phyloP scores from a whole-genome alignment of 2,797 vertebrate genomes.

The Lepidocolaptes lacrymiger region DNA sequence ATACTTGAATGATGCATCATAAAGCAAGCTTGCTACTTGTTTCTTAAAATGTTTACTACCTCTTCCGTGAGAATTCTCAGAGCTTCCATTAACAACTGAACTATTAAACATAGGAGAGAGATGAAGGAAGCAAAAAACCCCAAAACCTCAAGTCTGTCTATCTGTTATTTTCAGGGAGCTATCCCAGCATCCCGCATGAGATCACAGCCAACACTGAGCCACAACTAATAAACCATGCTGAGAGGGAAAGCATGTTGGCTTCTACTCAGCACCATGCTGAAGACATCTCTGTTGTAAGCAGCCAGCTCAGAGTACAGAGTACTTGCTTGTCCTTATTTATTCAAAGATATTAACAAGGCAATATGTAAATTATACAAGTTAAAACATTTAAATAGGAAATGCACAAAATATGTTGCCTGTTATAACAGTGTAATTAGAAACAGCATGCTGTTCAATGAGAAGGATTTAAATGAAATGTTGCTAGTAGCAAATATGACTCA shows the following conservation, averaged over 20 bases:
- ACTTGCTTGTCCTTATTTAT: neutral
- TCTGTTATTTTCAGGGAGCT: slow-evolving; percentile 6
- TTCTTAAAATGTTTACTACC: neutral
- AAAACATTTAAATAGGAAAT: neutral
- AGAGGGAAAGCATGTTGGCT: slow-evolving; percentile 6
- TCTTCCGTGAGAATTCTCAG: neutral
- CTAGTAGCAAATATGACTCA: neutral
- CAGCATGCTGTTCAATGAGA: neutral
- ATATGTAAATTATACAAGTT: neutral
- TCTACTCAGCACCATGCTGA: neutral
- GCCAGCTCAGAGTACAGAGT: neutral
- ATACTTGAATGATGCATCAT: neutral
- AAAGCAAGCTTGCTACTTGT: neutral
- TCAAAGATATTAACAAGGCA: neutral
- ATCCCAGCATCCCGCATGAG: neutral
- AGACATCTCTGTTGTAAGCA: neutral
- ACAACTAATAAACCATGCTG: neutral
- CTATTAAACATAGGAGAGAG: neutral
- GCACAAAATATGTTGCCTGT: neutral
- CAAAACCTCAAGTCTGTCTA: neutral
- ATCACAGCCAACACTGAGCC: slow-evolving; percentile 9
- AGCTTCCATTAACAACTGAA: slow-evolving; percentile 1
- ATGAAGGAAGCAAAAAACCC: neutral
- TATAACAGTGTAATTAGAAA: neutral
- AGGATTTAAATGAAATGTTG: neutral